These are phyloP conservation scores for Dryococelus australis DNA, from an alignment of 2,888 invertebrate genomes.

Conservation along the genomic window DNA sequence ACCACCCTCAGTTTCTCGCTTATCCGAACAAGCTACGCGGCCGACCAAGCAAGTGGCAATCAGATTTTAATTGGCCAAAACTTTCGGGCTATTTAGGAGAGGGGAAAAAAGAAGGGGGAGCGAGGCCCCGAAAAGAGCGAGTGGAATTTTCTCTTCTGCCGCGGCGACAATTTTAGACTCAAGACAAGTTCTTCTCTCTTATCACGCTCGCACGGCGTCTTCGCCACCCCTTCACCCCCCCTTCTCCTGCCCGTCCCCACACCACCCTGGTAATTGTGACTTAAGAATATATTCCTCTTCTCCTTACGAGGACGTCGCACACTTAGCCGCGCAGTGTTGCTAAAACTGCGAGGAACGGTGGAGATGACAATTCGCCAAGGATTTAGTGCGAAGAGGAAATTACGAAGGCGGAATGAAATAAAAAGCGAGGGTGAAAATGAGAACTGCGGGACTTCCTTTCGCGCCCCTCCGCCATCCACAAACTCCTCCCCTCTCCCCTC, in stretches of 20 bases:
- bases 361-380: background rate
- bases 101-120: background rate
- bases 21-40: conserved; percentile 9
- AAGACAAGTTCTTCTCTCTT: conserved; percentile 3
- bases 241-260: background rate
- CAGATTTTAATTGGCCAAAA: conserved; percentile 6
- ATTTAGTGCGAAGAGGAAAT: background rate
- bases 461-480: no score
- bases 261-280: background rate
- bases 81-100: conserved; percentile 7
- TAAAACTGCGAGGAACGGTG: background rate
- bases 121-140: background rate
- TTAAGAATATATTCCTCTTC: conserved; percentile 4
- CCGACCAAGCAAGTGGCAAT: conserved; percentile 8
- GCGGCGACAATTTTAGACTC: background rate
- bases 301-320: background rate
- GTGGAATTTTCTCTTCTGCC: conserved; percentile 7
- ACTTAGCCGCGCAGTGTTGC: background rate
- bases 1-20: background rate
- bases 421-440: background rate
- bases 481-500: no score
- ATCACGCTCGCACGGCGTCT: background rate
- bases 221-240: background rate
- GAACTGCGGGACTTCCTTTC: background rate
- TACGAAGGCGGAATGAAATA: background rate